Conservation (phyloP, 2,797 vertebrate genomes). For the Gambelia wislizenii region DNA sequence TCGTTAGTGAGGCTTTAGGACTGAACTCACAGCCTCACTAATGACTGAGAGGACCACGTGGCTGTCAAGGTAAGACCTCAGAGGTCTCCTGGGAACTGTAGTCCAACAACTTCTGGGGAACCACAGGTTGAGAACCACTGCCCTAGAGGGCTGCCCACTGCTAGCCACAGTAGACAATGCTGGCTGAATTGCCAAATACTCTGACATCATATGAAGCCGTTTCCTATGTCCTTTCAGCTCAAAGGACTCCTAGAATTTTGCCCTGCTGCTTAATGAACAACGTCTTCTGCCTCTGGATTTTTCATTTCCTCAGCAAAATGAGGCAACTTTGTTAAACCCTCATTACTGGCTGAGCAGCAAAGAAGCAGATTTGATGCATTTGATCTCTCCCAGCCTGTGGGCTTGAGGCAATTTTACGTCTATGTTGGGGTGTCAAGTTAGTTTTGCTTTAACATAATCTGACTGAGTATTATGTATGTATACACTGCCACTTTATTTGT, state of each 20-base stretch:
- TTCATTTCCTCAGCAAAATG: not conserved
- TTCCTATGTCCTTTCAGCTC: not conserved
- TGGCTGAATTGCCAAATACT: not conserved
- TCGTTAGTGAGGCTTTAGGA: too few relatives aligned
- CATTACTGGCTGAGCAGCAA: not conserved
- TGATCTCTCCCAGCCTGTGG: not conserved
- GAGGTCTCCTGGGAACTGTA: too few relatives aligned
- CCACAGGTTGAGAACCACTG: too few relatives aligned
- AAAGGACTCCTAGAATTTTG: not conserved
- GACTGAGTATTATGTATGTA: conserved; percentile 2
- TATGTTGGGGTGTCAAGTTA: conserved; percentile 34
- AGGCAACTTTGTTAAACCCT: conserved; percentile 17
- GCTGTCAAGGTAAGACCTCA: too few relatives aligned
- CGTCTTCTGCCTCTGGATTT: not conserved
- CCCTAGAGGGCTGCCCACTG: too few relatives aligned
- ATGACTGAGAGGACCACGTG: too few relatives aligned
- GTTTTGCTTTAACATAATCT: not conserved
- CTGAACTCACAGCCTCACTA: too few relatives aligned
- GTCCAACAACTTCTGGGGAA: too few relatives aligned
- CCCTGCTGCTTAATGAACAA: not conserved
- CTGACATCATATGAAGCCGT: not conserved
- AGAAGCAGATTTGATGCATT: not conserved
- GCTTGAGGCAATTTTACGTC: conserved; percentile 14
- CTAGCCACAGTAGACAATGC: not conserved
- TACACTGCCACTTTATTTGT: conserved; percentile 27